Percentiles rank a stretch among this genome's conserved stretches.
These are phyloP conservation scores for Piscicola geometra DNA, from an alignment of 2,888 invertebrate species.

Conservation along the genomic window DNA sequence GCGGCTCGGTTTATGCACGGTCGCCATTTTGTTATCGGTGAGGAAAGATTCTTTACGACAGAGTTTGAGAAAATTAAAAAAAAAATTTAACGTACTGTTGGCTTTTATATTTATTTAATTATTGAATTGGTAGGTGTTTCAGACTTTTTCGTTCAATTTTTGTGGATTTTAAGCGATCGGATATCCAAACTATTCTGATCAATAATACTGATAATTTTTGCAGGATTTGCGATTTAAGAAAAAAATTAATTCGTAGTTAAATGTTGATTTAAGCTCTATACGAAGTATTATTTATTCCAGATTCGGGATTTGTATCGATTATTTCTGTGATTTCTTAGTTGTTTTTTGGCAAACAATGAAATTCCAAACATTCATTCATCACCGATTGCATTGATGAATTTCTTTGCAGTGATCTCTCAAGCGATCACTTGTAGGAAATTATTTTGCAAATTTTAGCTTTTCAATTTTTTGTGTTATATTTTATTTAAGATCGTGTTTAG, in stretches of 20 bases:
- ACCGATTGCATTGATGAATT: background rate
- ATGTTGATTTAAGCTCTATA: background rate
- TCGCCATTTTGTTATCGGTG: slow-evolving; percentile 34
- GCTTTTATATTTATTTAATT: background rate
- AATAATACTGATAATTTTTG: background rate
- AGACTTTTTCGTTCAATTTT: slow-evolving; percentile 17
- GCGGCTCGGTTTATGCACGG: slow-evolving; percentile 22
- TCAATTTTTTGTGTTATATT: background rate
- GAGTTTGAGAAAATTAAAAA: slow-evolving; percentile 28
- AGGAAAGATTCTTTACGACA: slow-evolving; percentile 15
- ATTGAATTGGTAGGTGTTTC: background rate
- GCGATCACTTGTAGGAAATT: background rate
- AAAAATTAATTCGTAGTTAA: background rate
- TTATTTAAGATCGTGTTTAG: background rate
- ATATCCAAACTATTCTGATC: background rate
- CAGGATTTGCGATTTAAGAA: background rate
- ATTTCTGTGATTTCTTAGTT: slow-evolving; percentile 1
- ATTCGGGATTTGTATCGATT: background rate
- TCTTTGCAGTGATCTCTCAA: too few relatives aligned
- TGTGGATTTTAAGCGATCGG: background rate
- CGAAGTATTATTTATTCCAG: background rate
- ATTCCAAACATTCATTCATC: background rate
- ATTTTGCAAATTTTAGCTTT: background rate
- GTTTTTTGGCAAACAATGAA: slow-evolving; percentile 14
- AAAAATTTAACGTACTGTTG: background rate